Evolutionary conservation across 2,113 vertebrate species (phyloP), one percentile per base, ranked within the genome.

Genomic region (Oryzias curvinotus): DNA sequence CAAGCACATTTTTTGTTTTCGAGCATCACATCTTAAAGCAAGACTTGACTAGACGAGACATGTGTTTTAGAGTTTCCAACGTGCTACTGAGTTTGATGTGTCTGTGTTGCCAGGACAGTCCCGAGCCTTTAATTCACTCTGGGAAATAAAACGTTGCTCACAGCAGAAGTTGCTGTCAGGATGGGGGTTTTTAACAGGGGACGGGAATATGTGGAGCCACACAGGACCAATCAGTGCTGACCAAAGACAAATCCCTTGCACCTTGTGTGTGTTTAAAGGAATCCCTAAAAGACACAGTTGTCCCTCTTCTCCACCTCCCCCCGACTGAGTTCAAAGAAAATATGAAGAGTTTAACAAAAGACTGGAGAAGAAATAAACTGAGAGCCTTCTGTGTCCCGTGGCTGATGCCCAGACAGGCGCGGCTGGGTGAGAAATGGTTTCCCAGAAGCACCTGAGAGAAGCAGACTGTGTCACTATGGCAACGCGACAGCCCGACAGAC

Each of bases 361-460:
- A 30, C 30, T 36, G 52, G 65, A 44, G 59, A 69, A 72, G 52
- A 75, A 74, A 75, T 10, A 4, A 42, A 51, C 30, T 58, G 26
- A 42, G 57, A 68, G 65, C 42, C 42, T 69, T 57, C 61, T 44
- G 55, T 71, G 62, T 84, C 73, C 75, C 74, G 73, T 46, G 51
- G 62, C 73, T 82, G 68, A 73, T 73, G 77, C 68, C 61, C 77
- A 88, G 79, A 86, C 82, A 81, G 80, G 69, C 75, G 75, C 66
- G 68, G 85, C 79, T 81, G 78, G 77, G 79, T 85, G 82, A 86
- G 75, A 74, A 89, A 86, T 83, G 73, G 75, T 89, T 89, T 90
- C 87, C 84, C 83, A 84, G 83, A 87, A 88, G 84, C 87, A 88
- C 87, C 82, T 84, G 88, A 85, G 83, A 85, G 78, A 85, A 84